These are phyloP conservation scores for Oscheius onirici DNA, from an alignment of 2,888 invertebrate species.

Conservation along the genomic window DNA sequence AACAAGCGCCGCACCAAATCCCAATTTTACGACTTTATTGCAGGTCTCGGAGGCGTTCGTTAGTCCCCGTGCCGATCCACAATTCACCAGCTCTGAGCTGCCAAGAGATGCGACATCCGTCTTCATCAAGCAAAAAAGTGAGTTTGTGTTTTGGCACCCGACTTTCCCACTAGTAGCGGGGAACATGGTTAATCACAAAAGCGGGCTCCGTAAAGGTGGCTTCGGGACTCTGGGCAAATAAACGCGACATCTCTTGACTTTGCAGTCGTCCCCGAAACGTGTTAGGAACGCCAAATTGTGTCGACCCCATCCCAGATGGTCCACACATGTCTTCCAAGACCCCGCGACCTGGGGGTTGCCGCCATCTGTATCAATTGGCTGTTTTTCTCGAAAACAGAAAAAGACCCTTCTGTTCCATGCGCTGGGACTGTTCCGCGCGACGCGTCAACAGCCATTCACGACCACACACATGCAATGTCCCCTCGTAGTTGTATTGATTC, in stretches of 20 bases:
- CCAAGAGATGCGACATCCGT: conserved; percentile 20
- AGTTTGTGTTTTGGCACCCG: background rate
- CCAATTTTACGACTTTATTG: background rate
- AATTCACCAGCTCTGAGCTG: background rate
- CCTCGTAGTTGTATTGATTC: conserved; percentile 23
- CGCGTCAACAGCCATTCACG: conserved; percentile 30
- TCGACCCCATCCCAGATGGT: conserved; percentile 12
- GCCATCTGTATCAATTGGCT: background rate
- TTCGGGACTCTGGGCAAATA: conserved; percentile 18
- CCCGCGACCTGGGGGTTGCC: background rate
- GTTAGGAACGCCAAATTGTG: conserved; percentile 16
- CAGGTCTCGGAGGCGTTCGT: conserved; percentile 16
- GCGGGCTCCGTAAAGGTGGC: conserved; percentile 3
- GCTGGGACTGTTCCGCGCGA: conserved; percentile 16
- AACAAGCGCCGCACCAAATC: too few species aligned
- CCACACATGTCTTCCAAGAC: conserved; percentile 26
- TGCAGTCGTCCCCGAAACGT: conserved; percentile 4
- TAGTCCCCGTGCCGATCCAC: conserved; percentile 3
- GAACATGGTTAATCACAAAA: conserved; percentile 24
- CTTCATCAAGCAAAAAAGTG: conserved; percentile 22
- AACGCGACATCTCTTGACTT: conserved; percentile 9
- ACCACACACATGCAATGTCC: conserved; percentile 26
- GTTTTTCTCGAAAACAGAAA: background rate
- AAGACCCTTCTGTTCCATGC: background rate
- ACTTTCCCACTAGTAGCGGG: too few species aligned